phyloP scores from a whole-genome alignment of 2,888 invertebrate species.

The Bombylius major region DNA sequence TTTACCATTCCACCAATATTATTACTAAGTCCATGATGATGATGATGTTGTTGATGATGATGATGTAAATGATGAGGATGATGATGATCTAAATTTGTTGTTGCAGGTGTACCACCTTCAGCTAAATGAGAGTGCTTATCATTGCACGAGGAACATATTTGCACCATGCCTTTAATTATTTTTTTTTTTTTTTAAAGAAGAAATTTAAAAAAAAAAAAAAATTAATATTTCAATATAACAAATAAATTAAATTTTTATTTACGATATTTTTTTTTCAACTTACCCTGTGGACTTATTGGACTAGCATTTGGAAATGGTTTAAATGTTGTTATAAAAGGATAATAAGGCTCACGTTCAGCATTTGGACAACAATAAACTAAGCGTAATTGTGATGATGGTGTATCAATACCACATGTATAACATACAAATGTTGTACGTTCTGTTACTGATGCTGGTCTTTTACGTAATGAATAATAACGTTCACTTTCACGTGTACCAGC shows the following conservation, averaged over 20 bases:
- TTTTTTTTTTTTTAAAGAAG: not conserved
- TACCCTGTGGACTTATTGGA: conserved; percentile 78
- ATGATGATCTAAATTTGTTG: conserved; percentile 17
- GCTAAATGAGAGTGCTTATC: conserved; percentile 49
- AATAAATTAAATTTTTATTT: not conserved
- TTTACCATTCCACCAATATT: not conserved
- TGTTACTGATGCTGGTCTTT: conserved; percentile 51
- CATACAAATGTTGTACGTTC: conserved; percentile 69
- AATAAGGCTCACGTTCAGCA: conserved; percentile 77
- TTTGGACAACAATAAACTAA: conserved; percentile 75
- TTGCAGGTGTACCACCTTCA: conserved; percentile 29
- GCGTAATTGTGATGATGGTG: conserved; percentile 65
- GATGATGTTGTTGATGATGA: conserved; percentile 1
- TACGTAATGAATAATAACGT: conserved; percentile 67
- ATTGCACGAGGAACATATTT: conserved; percentile 78
- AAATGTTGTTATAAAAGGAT: conserved; percentile 73
- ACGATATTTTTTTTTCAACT: conserved; percentile 14
- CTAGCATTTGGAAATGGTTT: conserved; percentile 73
- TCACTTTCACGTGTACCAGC: conserved; percentile 63
- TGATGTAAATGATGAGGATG: not conserved
- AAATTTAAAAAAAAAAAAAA: not conserved
- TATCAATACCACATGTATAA: conserved; percentile 76
- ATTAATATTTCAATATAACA: not conserved
- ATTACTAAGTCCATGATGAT: conserved; percentile 8
- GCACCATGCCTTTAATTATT: conserved; percentile 53